phyloP scores from a whole-genome alignment of 2,888 invertebrate species.

The Drosophila helvetica region DNA sequence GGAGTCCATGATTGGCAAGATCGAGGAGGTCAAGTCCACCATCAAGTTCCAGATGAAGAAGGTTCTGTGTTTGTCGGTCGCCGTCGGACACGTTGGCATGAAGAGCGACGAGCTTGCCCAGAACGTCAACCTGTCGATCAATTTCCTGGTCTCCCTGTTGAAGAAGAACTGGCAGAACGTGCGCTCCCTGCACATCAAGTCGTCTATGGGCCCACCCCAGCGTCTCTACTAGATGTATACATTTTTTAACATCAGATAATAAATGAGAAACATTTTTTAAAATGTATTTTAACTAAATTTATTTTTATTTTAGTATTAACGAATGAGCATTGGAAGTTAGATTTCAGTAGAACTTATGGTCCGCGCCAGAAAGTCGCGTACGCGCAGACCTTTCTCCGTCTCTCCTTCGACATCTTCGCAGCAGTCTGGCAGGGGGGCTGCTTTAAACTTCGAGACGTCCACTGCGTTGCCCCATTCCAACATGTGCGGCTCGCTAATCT shows the following conservation, averaged over 20 bases:
- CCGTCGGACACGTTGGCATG: conserved; percentile 99
- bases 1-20: conserved; percentile 97
- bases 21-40: conserved; percentile 99
- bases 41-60: conserved; percentile 99
- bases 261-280: conserved; percentile 33
- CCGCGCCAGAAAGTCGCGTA: conserved; percentile 73
- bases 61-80: conserved; percentile 98
- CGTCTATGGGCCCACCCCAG: conserved; percentile 99
- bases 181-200: conserved; percentile 98
- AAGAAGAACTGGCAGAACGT: conserved; percentile 99
- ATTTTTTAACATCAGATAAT: conserved; percentile 28
- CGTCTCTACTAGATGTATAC: conserved; percentile 93
- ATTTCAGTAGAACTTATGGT: conserved; percentile 77
- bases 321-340: neutral
- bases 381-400: conserved; percentile 45
- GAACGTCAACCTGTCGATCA: conserved; percentile 98
- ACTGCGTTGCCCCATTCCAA: conserved; percentile 77
- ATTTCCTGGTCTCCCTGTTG: conserved; percentile 99
- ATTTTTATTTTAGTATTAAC: neutral
- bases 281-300: conserved; percentile 23
- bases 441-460: conserved; percentile 59
- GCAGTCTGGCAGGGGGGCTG: conserved; percentile 3
- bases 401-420: conserved; percentile 4
- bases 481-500: conserved; percentile 74
- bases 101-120: conserved; percentile 97